Percentiles rank a stretch among this genome's conserved stretches.
These are phyloP conservation scores for Heterocephalus glaber DNA, from an alignment of 2,113 vertebrate genomes.

Conservation along the genomic window DNA sequence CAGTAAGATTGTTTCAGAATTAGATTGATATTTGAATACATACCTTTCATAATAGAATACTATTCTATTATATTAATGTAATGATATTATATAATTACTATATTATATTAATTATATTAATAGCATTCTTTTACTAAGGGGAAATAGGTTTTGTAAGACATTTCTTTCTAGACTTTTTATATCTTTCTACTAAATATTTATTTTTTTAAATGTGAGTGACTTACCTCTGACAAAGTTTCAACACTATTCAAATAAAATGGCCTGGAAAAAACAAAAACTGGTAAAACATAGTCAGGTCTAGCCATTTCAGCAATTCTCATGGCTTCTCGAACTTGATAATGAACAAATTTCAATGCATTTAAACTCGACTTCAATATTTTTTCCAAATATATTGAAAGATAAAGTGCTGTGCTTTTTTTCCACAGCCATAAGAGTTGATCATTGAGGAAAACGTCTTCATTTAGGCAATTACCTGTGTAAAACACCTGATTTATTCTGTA, in stretches of 20 bases:
- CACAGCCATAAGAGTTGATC: conserved; percentile 94
- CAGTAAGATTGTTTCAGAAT: neutral
- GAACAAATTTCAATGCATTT: conserved; percentile 93
- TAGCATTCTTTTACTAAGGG: neutral
- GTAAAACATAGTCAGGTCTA: conserved; percentile 87
- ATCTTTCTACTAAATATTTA: neutral
- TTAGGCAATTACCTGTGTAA: conserved; percentile 92
- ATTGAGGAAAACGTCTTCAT: conserved; percentile 89
- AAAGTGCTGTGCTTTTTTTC: conserved; percentile 92
- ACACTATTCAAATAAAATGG: conserved; percentile 94
- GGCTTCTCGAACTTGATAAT: conserved; percentile 93
- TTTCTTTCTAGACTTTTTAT: conserved; percentile 17
- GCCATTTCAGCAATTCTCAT: conserved; percentile 91
- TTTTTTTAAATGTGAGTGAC: neutral
- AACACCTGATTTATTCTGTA: conserved; percentile 89
- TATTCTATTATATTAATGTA: neutral
- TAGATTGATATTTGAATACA: conserved; percentile 8
- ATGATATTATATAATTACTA: neutral
- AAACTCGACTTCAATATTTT: conserved; percentile 89
- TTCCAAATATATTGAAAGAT: conserved; percentile 93
- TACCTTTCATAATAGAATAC: neutral
- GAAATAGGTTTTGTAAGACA: conserved; percentile 14
- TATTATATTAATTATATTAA: neutral
- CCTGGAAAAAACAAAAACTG: conserved; percentile 94
- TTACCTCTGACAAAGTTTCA: conserved; percentile 91